Evolutionary conservation across 2,113 vertebrate species (phyloP).

Genomic region (Catharus fuscescens): DNA sequence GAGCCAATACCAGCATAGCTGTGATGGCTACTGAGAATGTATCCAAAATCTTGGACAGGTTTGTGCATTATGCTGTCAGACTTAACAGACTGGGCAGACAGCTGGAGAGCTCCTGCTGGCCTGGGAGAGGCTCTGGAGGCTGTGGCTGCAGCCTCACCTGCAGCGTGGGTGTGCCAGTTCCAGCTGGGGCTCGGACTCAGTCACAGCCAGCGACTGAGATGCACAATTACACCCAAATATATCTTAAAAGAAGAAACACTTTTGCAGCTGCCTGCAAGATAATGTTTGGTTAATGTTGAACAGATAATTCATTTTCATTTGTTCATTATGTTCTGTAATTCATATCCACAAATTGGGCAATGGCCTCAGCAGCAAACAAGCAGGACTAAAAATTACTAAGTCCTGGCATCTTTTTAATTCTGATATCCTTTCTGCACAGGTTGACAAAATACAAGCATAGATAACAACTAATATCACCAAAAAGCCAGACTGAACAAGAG

Average conservation of each 20-base stretch:
- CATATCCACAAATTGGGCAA: background rate
- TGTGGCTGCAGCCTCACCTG: background rate
- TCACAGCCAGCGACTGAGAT: accelerated
- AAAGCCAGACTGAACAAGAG: background rate
- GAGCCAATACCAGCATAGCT: background rate
- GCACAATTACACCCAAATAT: background rate
- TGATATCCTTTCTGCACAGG: background rate
- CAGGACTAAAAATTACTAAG: background rate
- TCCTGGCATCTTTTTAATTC: background rate
- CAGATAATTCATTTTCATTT: background rate
- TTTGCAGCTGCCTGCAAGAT: background rate
- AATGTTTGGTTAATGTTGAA: background rate
- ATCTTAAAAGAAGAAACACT: background rate
- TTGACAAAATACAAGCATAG: background rate
- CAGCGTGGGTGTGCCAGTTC: background rate
- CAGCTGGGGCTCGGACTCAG: background rate
- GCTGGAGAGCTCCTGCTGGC: background rate
- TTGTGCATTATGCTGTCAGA: background rate
- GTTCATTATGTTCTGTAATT: background rate
- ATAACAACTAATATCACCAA: background rate
- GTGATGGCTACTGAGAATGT: background rate
- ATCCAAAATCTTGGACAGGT: background rate
- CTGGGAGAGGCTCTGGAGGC: background rate
- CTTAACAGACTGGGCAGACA: background rate
- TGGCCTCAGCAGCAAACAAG: background rate